These are phyloP conservation scores for Lophotis ruficrista DNA, from an alignment of 2,113 vertebrate genomes.

Conservation along the genomic window DNA sequence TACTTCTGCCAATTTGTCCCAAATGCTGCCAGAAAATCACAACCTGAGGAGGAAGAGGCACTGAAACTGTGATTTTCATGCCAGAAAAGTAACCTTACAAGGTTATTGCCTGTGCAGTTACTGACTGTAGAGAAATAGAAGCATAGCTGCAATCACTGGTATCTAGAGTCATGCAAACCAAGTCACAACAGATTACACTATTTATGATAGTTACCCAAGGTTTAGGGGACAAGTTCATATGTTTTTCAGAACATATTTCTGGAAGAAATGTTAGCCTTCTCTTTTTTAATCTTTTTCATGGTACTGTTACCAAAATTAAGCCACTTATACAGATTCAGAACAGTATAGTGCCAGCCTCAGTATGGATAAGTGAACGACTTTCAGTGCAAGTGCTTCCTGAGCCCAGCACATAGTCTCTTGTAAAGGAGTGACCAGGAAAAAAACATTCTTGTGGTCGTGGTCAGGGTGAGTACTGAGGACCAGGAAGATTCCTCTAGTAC, in stretches of 20 bases:
- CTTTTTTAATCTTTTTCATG: not conserved
- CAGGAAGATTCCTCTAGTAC: not conserved
- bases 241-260: not conserved
- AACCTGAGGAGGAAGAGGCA: not conserved
- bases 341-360: not conserved
- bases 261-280: not conserved
- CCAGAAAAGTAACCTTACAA: not conserved
- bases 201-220: not conserved
- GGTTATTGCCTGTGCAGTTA: not conserved
- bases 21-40: not conserved
- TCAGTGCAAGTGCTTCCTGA: not conserved
- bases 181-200: not conserved
- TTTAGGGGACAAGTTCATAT: not conserved
- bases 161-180: not conserved
- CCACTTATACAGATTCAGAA: not conserved
- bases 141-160: fast-evolving
- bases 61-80: not conserved
- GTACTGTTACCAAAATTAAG: not conserved
- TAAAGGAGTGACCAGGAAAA: not conserved
- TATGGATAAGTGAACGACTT: not conserved
- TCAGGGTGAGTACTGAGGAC: not conserved
- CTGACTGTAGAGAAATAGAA: not conserved
- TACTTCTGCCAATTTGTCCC: not conserved
- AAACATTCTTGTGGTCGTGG: not conserved
- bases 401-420: not conserved